Evolutionary conservation across 2,888 invertebrate species (phyloP).

Genomic region (Nomada fabriciana): DNA sequence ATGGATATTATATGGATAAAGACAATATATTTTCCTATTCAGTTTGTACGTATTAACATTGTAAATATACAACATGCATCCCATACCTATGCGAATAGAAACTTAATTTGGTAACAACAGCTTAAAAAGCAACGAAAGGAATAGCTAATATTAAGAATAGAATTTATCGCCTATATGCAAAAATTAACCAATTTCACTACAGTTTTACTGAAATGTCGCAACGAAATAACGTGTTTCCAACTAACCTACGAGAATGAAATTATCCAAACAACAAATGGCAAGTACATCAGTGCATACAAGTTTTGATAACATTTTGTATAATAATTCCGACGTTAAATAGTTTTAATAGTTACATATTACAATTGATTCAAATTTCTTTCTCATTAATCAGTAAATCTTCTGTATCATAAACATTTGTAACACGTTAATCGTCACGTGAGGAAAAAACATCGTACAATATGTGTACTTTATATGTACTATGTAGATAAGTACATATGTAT

Average conservation of each 20-base stretch:
- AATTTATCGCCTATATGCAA: background rate
- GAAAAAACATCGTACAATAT: background rate
- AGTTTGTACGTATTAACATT: slow-evolving; percentile 61
- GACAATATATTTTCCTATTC: slow-evolving; percentile 66
- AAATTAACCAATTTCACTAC: background rate
- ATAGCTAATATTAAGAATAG: background rate
- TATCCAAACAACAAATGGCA: slow-evolving; percentile 72
- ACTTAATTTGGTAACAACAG: background rate
- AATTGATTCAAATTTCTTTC: background rate
- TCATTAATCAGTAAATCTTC: background rate
- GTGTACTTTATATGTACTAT: too few species aligned
- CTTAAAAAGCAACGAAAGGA: slow-evolving; percentile 17
- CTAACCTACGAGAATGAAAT: slow-evolving; percentile 78
- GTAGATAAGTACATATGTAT: too few species aligned
- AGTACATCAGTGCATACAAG: slow-evolving; percentile 77
- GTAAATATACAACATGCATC: slow-evolving; percentile 71
- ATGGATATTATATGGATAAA: slow-evolving; percentile 78
- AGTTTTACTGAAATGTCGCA: background rate
- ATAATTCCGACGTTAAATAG: background rate
- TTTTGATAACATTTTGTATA: slow-evolving; percentile 61
- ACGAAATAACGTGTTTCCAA: background rate
- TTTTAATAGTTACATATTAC: background rate
- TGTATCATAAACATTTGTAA: background rate
- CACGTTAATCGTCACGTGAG: background rate
- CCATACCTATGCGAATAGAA: slow-evolving; percentile 74